Conservation (phyloP, 1,140 invertebrate genomes). For the Hycleus cichorii region DNA sequence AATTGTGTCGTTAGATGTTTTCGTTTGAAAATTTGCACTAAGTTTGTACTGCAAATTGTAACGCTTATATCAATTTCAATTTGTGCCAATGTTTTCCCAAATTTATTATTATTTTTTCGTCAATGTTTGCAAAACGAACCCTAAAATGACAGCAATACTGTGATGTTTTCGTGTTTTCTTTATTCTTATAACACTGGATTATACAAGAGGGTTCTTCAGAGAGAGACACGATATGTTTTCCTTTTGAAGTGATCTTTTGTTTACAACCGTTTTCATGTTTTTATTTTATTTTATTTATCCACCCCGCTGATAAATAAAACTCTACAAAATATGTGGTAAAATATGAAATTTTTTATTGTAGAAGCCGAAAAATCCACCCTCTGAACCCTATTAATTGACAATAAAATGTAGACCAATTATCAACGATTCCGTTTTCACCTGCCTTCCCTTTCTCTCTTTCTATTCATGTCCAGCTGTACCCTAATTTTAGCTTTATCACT, state of each 20-base stretch:
- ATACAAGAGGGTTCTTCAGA: neutral
- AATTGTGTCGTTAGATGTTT: too few species aligned
- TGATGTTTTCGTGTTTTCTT: slow-evolving; percentile 5
- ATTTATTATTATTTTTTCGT: too few species aligned
- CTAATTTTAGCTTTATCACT: slow-evolving; percentile 5
- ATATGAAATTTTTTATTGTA: neutral
- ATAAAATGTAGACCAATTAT: neutral
- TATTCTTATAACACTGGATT: slow-evolving; percentile 13
- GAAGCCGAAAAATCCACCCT: neutral
- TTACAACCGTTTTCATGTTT: slow-evolving; percentile 8
- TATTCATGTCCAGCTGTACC: slow-evolving; percentile 2
- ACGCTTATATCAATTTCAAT: too few species aligned
- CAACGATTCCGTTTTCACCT: neutral
- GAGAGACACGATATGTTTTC: slow-evolving; percentile 1
- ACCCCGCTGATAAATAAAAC: neutral
- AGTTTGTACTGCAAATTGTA: too few species aligned
- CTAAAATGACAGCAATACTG: neutral
- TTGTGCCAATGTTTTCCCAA: too few species aligned
- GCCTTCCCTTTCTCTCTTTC: neutral
- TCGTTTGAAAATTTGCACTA: too few species aligned
- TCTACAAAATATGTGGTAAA: neutral
- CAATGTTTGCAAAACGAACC: too few species aligned
- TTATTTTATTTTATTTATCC: neutral
- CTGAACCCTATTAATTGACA: neutral
- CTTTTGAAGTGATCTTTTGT: slow-evolving; percentile 5